Evolutionary conservation across 2,113 vertebrate species (phyloP).

Genomic region (Menidia beryllina): DNA sequence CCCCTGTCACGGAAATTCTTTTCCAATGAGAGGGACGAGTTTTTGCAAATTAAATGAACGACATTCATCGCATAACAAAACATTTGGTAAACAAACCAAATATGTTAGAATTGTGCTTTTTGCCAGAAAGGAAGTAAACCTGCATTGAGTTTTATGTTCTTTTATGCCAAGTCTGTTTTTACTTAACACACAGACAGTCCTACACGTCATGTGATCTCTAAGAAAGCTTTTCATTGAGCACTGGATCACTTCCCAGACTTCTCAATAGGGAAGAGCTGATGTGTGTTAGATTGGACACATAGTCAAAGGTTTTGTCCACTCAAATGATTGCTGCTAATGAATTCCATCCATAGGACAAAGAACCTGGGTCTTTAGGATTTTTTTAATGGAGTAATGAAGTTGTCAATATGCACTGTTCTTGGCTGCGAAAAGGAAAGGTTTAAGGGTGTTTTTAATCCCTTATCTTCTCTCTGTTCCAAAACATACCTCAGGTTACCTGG

Average conservation of each 20-base stretch:
- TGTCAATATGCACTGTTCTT: conserved; percentile 12
- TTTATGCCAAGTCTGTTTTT: conserved; percentile 39
- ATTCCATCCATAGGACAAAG: conserved; percentile 38
- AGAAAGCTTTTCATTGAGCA: conserved; percentile 71
- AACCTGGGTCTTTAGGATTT: conserved; percentile 7
- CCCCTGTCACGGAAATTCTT: conserved; percentile 34
- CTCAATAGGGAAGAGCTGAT: conserved; percentile 56
- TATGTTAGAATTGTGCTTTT: neutral
- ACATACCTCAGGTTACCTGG: conserved; percentile 8
- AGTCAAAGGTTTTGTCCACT: conserved; percentile 62
- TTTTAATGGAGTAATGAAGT: conserved; percentile 10
- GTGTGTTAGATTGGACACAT: conserved; percentile 61
- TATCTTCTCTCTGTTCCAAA: conserved; percentile 7
- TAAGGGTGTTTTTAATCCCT: neutral
- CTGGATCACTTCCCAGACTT: conserved; percentile 71
- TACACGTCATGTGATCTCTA: conserved; percentile 51
- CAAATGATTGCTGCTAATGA: conserved; percentile 48
- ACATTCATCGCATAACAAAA: conserved; percentile 17
- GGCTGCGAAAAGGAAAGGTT: neutral
- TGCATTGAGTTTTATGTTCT: conserved; percentile 24
- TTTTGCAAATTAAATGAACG: conserved; percentile 43
- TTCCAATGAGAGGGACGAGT: conserved; percentile 30
- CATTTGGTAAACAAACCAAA: conserved; percentile 6
- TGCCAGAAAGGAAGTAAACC: conserved; percentile 10
- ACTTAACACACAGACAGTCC: conserved; percentile 5